Evolutionary conservation across 2,888 invertebrate species (phyloP).

Genomic region (Spisula subtruncata): DNA sequence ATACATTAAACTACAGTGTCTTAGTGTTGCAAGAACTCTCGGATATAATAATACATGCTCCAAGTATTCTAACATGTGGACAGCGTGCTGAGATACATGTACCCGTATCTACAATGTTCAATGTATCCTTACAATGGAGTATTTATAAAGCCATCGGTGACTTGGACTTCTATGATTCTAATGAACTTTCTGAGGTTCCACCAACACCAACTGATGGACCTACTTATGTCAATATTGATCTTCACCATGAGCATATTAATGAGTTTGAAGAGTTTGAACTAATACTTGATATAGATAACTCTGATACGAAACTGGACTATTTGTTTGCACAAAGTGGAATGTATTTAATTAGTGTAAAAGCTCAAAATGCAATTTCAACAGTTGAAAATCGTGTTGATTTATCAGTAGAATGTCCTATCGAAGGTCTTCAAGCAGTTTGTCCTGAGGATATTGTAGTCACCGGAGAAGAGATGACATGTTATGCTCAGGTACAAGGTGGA

Average conservation of each 20-base stretch:
- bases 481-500: slow-evolving; percentile 76
- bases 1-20: slow-evolving; percentile 23
- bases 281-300: slow-evolving; percentile 56
- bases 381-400: slow-evolving; percentile 64
- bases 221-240: no score
- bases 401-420: slow-evolving; percentile 74
- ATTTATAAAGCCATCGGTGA: slow-evolving; percentile 40
- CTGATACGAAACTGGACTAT: slow-evolving; percentile 56
- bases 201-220: neutral
- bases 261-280: slow-evolving; percentile 24
- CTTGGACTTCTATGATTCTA: neutral
- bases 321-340: slow-evolving; percentile 72
- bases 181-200: neutral
- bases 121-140: slow-evolving; percentile 60
- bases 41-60: slow-evolving; percentile 44
- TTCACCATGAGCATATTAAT: neutral
- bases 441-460: slow-evolving; percentile 59
- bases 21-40: slow-evolving; percentile 52
- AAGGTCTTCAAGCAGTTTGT: slow-evolving; percentile 70
- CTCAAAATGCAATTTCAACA: slow-evolving; percentile 72
- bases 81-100: slow-evolving; percentile 46
- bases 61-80: slow-evolving; percentile 46
- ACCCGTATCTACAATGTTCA: slow-evolving; percentile 53
- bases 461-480: slow-evolving; percentile 71
- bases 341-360: slow-evolving; percentile 70